phyloP scores from a whole-genome alignment of 2,888 invertebrate species.

The Drosophila aldrichi region DNA sequence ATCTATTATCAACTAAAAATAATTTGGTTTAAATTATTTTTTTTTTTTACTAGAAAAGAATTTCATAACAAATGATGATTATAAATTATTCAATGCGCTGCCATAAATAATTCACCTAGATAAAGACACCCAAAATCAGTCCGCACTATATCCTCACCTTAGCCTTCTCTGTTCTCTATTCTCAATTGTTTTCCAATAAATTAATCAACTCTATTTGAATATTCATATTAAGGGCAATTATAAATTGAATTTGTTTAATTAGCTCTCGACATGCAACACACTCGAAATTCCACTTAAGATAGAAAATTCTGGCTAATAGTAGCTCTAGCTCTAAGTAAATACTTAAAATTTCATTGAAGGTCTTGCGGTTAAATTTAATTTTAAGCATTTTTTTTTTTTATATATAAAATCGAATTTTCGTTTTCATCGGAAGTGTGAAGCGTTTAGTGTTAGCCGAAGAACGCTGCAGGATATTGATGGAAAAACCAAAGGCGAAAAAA shows the following conservation, averaged over 20 bases:
- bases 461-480: slow-evolving; percentile 40
- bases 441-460: slow-evolving; percentile 20
- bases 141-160: background rate
- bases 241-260: background rate
- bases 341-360: background rate
- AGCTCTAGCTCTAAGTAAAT: background rate
- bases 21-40: too few species aligned
- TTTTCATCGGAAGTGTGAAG: slow-evolving; percentile 37
- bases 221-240: background rate
- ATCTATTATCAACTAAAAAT: too few species aligned
- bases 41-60: too few species aligned
- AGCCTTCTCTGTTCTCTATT: background rate
- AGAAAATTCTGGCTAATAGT: too few species aligned
- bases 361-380: background rate
- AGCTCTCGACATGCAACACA: background rate
- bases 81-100: too few species aligned
- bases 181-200: background rate
- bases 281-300: background rate
- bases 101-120: too few species aligned
- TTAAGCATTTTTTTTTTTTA: too few species aligned
- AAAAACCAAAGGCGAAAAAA: background rate
- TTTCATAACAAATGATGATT: too few species aligned
- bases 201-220: background rate
- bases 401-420: slow-evolving; percentile 4
- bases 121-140: too few species aligned